These are phyloP conservation scores for Autographa pulchrina DNA, from an alignment of 2,888 invertebrate genomes.

Conservation along the genomic window DNA sequence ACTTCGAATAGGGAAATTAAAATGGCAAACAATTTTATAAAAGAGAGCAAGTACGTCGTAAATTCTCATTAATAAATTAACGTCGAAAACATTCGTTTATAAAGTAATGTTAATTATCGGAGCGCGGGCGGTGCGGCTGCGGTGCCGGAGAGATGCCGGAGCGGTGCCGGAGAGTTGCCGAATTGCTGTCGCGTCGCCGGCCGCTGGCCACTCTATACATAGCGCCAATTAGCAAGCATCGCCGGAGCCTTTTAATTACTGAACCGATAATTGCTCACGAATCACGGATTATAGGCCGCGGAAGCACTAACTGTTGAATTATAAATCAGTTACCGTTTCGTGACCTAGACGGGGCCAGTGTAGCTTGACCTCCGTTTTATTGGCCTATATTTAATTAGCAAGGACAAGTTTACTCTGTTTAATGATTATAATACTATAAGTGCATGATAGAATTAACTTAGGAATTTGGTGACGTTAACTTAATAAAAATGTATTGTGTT, in stretches of 20 bases:
- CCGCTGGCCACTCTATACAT: constrained; percentile 35
- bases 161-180: constrained; percentile 32
- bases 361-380: background rate
- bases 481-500: too few relatives aligned
- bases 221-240: constrained; percentile 48
- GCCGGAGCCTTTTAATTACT: constrained; percentile 62
- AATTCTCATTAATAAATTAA: constrained; percentile 49
- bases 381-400: background rate
- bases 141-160: constrained; percentile 15
- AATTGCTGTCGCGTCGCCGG: constrained; percentile 32
- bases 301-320: constrained; percentile 40
- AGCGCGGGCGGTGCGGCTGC: constrained; percentile 1
- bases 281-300: constrained; percentile 52
- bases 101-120: constrained; percentile 52
- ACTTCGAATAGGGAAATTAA: constrained; percentile 19
- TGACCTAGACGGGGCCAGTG: constrained; percentile 10
- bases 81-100: constrained; percentile 39
- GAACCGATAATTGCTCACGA: constrained; percentile 56
- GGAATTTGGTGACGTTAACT: too few relatives aligned
- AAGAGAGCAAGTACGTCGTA: constrained; percentile 30
- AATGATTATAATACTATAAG: background rate
- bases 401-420: background rate
- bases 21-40: constrained; percentile 30
- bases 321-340: constrained; percentile 24
- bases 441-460: too few relatives aligned